Conservation (phyloP, 2,113 vertebrate genomes). For the Sceloporus undulatus region DNA sequence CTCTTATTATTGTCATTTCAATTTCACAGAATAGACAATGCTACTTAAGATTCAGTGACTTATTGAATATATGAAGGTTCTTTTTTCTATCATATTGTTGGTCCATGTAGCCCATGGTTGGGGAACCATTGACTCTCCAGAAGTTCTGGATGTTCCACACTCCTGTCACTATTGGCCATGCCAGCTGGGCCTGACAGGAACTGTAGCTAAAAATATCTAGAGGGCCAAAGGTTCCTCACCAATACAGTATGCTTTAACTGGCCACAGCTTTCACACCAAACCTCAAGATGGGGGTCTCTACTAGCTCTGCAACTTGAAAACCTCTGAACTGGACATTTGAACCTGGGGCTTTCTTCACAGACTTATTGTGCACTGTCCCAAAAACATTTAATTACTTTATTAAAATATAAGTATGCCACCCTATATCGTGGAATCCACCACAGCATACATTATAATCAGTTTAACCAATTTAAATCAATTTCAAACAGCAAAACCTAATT, state of each 20-base stretch:
- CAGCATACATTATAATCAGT: too few species aligned
- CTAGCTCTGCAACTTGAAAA: background rate
- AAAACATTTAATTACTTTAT: too few species aligned
- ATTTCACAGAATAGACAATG: background rate
- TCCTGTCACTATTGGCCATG: background rate
- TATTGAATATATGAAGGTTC: background rate
- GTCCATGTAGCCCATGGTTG: background rate
- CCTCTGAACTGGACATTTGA: background rate
- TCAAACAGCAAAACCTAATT: too few species aligned
- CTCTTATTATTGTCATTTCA: background rate
- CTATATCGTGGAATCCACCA: too few species aligned
- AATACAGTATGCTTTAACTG: background rate
- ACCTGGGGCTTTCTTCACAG: background rate
- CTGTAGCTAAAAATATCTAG: background rate
- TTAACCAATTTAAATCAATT: too few species aligned
- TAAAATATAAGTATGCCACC: too few species aligned
- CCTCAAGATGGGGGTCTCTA: background rate
- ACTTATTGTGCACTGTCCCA: background rate
- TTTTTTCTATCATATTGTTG: background rate
- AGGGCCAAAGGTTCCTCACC: background rate
- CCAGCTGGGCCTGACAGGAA: background rate
- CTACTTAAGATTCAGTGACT: background rate
- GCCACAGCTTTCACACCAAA: background rate
- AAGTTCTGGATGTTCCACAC: background rate
- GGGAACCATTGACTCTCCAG: background rate